Percentiles rank a stretch among this genome's conserved stretches.
These are phyloP conservation scores for Loripinus fragilis DNA, from an alignment of 2,888 invertebrate species.

Conservation along the genomic window DNA sequence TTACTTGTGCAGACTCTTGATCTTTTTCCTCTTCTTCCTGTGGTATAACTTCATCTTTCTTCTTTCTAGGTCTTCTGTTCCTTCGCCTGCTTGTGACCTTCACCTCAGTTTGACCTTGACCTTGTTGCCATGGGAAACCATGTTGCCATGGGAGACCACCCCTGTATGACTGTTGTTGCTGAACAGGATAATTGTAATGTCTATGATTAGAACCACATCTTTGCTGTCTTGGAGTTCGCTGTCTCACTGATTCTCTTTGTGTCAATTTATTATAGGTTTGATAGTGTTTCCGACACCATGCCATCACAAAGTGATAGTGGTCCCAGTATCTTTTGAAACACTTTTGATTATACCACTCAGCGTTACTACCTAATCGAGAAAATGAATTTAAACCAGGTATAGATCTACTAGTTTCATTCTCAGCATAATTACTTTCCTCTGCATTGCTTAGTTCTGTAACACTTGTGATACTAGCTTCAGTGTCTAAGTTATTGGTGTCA, in stretches of 20 bases:
- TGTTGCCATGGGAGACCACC: slow-evolving; percentile 13
- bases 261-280: slow-evolving; percentile 55
- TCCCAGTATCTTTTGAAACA: slow-evolving; percentile 76
- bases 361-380: background rate
- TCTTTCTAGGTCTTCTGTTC: slow-evolving; percentile 1
- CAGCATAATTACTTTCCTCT: slow-evolving; percentile 12
- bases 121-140: slow-evolving; percentile 20
- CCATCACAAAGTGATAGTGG: slow-evolving; percentile 72
- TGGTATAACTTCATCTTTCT: background rate
- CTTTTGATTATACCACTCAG: slow-evolving; percentile 69
- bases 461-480: slow-evolving; percentile 12
- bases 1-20: background rate
- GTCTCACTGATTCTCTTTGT: background rate
- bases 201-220: background rate
- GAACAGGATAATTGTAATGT: background rate
- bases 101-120: slow-evolving; percentile 24
- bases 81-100: background rate
- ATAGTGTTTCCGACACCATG: slow-evolving; percentile 74
- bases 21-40: slow-evolving; percentile 29
- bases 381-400: background rate
- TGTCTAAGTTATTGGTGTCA: background rate
- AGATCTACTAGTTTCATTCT: background rate
- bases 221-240: background rate
- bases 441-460: slow-evolving; percentile 18
- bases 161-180: slow-evolving; percentile 17